Base-by-base conservation (phyloP, 2,888 invertebrate genomes). In the Hybos culiciformis region DNA sequence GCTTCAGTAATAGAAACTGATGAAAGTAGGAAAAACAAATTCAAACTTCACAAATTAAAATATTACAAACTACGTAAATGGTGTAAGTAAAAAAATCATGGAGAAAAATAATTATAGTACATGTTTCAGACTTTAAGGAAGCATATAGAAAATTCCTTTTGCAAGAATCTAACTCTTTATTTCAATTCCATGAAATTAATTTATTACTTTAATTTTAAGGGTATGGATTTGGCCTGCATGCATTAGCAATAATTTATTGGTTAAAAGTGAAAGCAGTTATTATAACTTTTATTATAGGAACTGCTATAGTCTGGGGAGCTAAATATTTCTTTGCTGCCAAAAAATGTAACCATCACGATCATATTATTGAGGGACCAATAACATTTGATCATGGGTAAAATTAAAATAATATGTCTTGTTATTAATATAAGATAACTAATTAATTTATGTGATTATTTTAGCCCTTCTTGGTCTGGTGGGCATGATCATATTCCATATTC, bases 351-450 rank as follows among this genome's bases (percentile, higher is more conserved):
- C n/a, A n/a, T n/a, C n/a, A n/a, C n/a, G n/a, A n/a, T n/a, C n/a
- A n/a, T n/a, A n/a, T n/a, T n/a, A n/a, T n/a, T 17, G 51, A 50
- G 33, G 46, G 51, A 4, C 50, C 56, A 12, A 47, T 59, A 4
- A 51, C 56, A 11, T 57, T 60, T 31, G 62, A 66, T 45, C 62
- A 63, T 54, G 62, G 63, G 64, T 65, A 56, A 58, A 56, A n/a
- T 37, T 37, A 15, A 31, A 6, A 8, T 31, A 31, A 12, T 31
- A 12, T 31, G 9, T 5, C 17, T 32, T 8, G 24, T 8, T 6
- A 7, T n/a, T 14, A 14, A 6, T 32, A 15, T 32, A 32, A 3
- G 6, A 14, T 6, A 3, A 32, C 17, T 6, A 15, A 8, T 32
- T 32, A 15, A 24, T 24, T 24, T 32, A 5, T 32, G 17, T 32